phyloP scores from a whole-genome alignment of 2,797 vertebrate genomes.

The Pachyuromys duprasi region DNA sequence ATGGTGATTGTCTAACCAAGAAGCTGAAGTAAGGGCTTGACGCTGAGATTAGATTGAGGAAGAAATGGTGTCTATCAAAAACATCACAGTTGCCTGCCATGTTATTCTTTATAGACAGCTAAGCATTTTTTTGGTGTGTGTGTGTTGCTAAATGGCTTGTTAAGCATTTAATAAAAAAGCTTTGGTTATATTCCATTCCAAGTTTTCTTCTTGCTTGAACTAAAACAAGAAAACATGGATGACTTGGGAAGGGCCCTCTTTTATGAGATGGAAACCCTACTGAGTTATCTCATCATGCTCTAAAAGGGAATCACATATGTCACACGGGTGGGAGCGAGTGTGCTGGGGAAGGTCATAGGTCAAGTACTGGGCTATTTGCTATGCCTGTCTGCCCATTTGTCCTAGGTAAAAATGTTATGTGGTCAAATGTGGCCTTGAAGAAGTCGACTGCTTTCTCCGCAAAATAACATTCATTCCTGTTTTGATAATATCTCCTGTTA shows the following conservation, averaged over 20 bases:
- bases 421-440: not conserved
- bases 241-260: not conserved
- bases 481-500: conserved; percentile 46
- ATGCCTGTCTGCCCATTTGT: conserved; percentile 10
- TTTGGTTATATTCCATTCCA: not conserved
- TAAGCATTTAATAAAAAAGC: conserved; percentile 41
- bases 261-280: conserved; percentile 38
- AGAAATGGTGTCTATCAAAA: conserved; percentile 36
- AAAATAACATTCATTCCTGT: not conserved
- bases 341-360: not conserved
- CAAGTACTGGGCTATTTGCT: not conserved
- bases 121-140: not conserved
- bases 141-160: not conserved
- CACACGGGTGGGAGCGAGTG: not conserved
- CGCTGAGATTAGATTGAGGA: conserved; percentile 38
- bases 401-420: not conserved
- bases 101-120: not conserved
- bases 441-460: conserved; percentile 17
- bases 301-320: not conserved
- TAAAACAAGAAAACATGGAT: conserved; percentile 39
- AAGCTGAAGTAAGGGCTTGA: conserved; percentile 47
- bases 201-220: not conserved
- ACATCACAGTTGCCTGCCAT: not conserved
- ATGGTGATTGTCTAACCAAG: conserved; percentile 47
- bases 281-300: not conserved